Evolutionary conservation across 1,140 invertebrate species (phyloP), one percentile per base, ranked within the genome.

Genomic region (Drepana arcuata): DNA sequence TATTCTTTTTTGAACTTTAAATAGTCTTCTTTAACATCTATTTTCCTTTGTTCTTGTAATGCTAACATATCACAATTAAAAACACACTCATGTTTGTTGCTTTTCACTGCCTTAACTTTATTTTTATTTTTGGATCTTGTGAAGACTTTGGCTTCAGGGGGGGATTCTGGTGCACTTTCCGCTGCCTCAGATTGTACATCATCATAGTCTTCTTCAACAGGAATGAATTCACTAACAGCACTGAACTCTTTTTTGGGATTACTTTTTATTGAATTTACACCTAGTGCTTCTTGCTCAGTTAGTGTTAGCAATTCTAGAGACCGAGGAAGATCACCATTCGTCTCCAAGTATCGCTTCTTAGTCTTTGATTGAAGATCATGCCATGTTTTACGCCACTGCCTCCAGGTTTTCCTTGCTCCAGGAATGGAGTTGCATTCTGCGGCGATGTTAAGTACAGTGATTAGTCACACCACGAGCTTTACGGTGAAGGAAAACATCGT

Each of bases 1-100:
- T 80, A 80, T 25, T 74, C 62, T 34, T 80, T 80, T 52, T 78
- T 80, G 34, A 78, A 80, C 39, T 61, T 70, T 6, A 74, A 52
- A 54, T 72, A 80, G 30, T 78, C 73, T 47, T 75, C 69, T 37
- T 80, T 80, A 3, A 80, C 48, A 25, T 74, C 52, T 33, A 71
- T 47, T 40, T 78, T 81, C 35, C 48, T 54, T 41, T 69, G 55
- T 38, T 81, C 75, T 16, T 66, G 59, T 2, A 47, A 46, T 30
- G 70, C 62, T 39, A 81, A 40, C 10, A 66, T 14, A 41, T 81
- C 64, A 72, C 70, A 74, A 41, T 65, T 77, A 24, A 77, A 67
- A 25, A 54, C 54, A 58, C 74, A 77, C 34, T 41, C 63, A 55
- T 21, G 35, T 36, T 42, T 62, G 59, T 27, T 45, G 26, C 28